Conservation (phyloP, 1,140 invertebrate genomes). For the Probaryconus sp. region DNA sequence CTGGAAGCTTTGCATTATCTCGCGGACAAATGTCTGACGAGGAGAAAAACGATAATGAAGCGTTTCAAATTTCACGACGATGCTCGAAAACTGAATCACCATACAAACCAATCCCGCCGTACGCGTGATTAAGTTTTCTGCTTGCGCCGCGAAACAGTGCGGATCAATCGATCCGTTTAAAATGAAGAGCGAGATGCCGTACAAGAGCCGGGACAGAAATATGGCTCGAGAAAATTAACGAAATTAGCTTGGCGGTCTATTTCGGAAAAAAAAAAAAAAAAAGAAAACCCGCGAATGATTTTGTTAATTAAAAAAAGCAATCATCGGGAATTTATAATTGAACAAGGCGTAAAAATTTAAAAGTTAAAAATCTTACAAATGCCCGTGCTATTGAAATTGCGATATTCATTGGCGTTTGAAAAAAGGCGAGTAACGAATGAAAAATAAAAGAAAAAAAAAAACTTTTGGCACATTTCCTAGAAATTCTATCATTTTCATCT, state of each 20-base stretch:
- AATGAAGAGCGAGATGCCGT: conserved; percentile 13
- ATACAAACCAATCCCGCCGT: background rate
- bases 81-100: background rate
- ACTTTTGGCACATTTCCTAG: too few species aligned
- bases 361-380: too few species aligned
- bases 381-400: too few species aligned
- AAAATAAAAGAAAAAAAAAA: too few species aligned
- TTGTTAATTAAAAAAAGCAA: conserved; percentile 15
- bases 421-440: too few species aligned
- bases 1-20: conserved; percentile 3
- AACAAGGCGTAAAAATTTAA: too few species aligned
- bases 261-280: conserved; percentile 8
- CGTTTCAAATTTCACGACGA: conserved; percentile 8
- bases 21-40: conserved; percentile 5
- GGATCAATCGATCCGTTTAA: conserved; percentile 23
- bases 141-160: conserved; percentile 28
- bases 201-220: conserved; percentile 3
- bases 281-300: conserved; percentile 7
- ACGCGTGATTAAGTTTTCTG: conserved; percentile 42
- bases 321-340: too few species aligned
- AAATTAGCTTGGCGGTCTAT: conserved; percentile 28
- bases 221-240: conserved; percentile 25
- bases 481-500: too few species aligned
- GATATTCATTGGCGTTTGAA: too few species aligned
- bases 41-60: conserved; percentile 22